These are phyloP conservation scores for Bos javanicus DNA, from an alignment of 2,113 vertebrate genomes.

Conservation along the genomic window DNA sequence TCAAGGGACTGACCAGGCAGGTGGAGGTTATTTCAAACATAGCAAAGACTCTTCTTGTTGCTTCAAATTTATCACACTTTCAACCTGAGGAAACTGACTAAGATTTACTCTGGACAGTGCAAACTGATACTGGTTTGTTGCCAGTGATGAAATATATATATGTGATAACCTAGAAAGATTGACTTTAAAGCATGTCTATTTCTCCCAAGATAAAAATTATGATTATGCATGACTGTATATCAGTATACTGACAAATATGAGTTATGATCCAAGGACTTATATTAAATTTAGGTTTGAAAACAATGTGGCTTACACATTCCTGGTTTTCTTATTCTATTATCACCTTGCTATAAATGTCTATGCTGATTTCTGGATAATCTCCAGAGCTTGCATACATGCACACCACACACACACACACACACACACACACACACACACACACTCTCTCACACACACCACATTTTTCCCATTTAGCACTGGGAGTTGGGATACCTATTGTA, in stretches of 20 bases:
- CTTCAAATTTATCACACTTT: neutral
- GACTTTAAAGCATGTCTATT: neutral
- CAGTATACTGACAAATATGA: neutral
- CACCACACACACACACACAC: neutral
- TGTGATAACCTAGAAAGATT: neutral
- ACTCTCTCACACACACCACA: neutral
- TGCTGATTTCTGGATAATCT: neutral
- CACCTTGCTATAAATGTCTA: neutral
- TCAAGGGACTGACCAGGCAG: neutral
- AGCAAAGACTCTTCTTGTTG: neutral
- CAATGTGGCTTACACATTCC: neutral
- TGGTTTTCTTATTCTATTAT: neutral
- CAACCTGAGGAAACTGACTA: neutral
- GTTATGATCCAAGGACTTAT: neutral
- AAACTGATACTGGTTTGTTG: neutral
- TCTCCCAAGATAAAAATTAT: neutral
- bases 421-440: neutral
- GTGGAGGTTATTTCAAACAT: neutral
- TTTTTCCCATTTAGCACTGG: neutral
- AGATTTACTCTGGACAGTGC: neutral
- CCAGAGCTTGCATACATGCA: neutral
- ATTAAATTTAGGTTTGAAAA: constrained; percentile 32
- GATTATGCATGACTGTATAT: neutral
- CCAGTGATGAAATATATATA: neutral
- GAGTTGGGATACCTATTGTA: neutral